phyloP scores from a whole-genome alignment of 2,797 vertebrate genomes.

The Sibirionetta formosa region DNA sequence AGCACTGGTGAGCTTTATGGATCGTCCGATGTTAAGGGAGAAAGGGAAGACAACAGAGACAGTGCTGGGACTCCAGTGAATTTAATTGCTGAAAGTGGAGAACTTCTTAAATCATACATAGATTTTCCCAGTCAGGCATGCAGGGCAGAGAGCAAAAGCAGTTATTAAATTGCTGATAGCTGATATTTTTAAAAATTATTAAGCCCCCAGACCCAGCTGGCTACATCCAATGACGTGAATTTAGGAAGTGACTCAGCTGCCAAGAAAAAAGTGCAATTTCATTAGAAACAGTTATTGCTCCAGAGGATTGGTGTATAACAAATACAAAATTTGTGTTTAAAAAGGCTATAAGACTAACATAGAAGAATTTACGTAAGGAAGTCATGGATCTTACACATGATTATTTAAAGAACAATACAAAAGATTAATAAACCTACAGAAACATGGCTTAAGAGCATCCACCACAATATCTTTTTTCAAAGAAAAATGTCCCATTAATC shows the following conservation, averaged over 20 bases:
- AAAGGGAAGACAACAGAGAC: neutral
- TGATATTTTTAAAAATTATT: neutral
- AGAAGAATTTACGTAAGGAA: neutral
- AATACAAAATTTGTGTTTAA: neutral
- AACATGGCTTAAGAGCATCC: neutral
- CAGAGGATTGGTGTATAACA: neutral
- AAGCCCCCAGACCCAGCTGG: neutral
- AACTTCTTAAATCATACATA: neutral
- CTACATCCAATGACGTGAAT: neutral
- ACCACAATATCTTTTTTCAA: neutral
- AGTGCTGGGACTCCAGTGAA: neutral
- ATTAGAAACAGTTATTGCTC: neutral
- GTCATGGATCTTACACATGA: neutral
- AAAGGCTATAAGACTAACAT: neutral
- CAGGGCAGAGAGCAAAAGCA: neutral
- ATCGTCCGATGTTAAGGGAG: neutral
- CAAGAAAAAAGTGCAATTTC: neutral
- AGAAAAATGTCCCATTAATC: neutral
- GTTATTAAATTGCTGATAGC: neutral
- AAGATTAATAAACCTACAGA: neutral
- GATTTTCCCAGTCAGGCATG: neutral
- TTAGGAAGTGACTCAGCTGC: slow-evolving; percentile 3
- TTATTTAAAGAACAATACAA: neutral
- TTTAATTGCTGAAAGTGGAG: neutral
- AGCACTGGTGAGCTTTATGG: neutral